Evolutionary conservation across 2,888 invertebrate genomes (phyloP).

Genomic region (Melikaiella ostensackeni): DNA sequence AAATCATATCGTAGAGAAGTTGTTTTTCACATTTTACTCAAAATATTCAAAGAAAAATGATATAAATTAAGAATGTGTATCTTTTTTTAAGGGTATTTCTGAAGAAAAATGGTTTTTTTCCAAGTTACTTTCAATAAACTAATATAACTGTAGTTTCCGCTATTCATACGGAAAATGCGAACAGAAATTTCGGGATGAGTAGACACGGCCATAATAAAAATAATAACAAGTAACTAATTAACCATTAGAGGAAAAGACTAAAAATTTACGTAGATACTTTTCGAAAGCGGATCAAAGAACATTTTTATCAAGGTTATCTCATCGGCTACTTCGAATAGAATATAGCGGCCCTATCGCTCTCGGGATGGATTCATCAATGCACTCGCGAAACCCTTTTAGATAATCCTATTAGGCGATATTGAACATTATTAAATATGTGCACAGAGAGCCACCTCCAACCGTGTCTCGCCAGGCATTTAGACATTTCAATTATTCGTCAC

Average conservation of each 20-base stretch:
- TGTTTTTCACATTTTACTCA: background rate
- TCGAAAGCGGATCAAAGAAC: background rate
- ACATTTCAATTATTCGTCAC: conserved; percentile 59
- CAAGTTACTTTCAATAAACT: background rate
- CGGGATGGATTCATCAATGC: conserved; percentile 72
- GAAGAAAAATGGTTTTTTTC: background rate
- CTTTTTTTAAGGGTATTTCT: background rate
- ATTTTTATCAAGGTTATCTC: conserved; percentile 14
- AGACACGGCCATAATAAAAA: background rate
- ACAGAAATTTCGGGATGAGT: too few species aligned
- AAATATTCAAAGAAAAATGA: background rate
- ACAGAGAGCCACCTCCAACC: conserved; percentile 34
- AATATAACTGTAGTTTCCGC: background rate
- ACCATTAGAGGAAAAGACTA: too few species aligned
- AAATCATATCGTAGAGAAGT: background rate
- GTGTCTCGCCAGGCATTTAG: conserved; percentile 29
- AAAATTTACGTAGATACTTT: too few species aligned
- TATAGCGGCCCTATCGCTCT: conserved; percentile 43
- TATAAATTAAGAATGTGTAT: background rate
- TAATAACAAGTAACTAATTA: background rate
- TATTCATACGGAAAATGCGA: too few species aligned
- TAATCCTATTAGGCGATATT: conserved; percentile 73
- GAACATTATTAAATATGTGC: conserved; percentile 73
- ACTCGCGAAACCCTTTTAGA: conserved; percentile 72
- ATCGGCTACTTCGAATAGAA: conserved; percentile 17